These are phyloP conservation scores for Globodera rostochiensis DNA, from an alignment of 1,140 invertebrate species.

Conservation along the genomic window DNA sequence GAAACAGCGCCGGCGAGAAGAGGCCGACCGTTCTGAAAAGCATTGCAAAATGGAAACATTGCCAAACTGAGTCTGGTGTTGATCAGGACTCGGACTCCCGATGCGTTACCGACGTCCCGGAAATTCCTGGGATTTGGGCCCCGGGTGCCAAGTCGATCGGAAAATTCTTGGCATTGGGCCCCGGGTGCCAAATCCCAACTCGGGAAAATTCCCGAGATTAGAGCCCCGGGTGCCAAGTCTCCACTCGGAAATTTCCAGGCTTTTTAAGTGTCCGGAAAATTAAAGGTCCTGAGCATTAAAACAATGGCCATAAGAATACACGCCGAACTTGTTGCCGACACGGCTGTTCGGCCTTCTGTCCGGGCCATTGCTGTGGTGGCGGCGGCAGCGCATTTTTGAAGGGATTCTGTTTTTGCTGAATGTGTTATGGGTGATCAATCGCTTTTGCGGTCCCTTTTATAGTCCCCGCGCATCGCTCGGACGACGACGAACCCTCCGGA, in stretches of 20 bases:
- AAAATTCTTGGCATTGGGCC: not conserved
- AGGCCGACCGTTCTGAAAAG: not conserved
- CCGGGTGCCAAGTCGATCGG: not conserved
- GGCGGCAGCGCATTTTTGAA: too few species aligned
- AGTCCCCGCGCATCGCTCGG: too few species aligned
- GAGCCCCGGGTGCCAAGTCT: not conserved
- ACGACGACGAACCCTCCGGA: too few species aligned
- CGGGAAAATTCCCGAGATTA: not conserved
- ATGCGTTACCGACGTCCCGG: not conserved
- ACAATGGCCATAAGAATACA: too few species aligned
- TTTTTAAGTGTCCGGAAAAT: not conserved
- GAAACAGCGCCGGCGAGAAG: not conserved
- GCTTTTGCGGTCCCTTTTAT: too few species aligned
- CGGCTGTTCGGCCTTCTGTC: too few species aligned
- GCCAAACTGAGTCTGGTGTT: not conserved
- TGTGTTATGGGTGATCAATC: too few species aligned
- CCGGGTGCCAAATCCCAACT: too few species aligned
- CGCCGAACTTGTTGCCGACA: too few species aligned
- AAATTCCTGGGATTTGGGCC: not conserved
- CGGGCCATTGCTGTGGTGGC: too few species aligned
- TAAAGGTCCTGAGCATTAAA: too few species aligned
- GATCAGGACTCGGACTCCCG: not conserved
- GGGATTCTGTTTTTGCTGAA: too few species aligned
- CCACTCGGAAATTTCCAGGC: not conserved
- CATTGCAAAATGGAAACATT: not conserved